Conservation (phyloP, 2,113 vertebrate species). For the Colinus virginianus region DNA sequence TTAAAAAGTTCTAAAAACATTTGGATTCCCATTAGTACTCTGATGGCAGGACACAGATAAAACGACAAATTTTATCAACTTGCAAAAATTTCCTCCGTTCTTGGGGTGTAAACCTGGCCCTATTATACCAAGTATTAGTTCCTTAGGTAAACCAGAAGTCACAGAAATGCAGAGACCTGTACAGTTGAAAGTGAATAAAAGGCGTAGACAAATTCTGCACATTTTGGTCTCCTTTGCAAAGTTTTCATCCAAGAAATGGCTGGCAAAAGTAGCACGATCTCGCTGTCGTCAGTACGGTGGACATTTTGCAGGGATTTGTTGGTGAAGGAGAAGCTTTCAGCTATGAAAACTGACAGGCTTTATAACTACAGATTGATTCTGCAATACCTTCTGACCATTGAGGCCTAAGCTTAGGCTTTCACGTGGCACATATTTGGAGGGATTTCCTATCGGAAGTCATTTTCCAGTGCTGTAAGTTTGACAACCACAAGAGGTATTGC, state of each 20-base stretch:
- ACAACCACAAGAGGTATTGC: neutral
- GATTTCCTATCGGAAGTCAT: neutral
- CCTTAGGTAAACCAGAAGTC: constrained; percentile 40
- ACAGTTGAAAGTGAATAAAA: neutral
- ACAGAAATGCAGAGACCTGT: neutral
- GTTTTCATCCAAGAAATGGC: constrained; percentile 2
- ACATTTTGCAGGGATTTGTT: neutral
- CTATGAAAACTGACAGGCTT: constrained; percentile 14
- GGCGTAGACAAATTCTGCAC: neutral
- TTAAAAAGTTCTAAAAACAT: constrained; percentile 70
- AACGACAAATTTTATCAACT: constrained; percentile 56
- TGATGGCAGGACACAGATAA: constrained; percentile 61
- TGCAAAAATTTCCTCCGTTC: constrained; percentile 35
- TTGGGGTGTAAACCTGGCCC: constrained; percentile 42
- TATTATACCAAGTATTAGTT: constrained; percentile 36
- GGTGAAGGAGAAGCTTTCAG: constrained; percentile 25
- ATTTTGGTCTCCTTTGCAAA: neutral
- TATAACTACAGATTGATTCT: constrained; percentile 9
- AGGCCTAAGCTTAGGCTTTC: neutral
- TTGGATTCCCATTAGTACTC: constrained; percentile 67
- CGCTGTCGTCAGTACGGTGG: neutral
- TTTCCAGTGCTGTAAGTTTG: neutral
- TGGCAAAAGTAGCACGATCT: neutral
- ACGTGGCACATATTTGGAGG: neutral
- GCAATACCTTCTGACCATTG: neutral